Evolutionary conservation across 2,888 invertebrate genomes (phyloP).

Genomic region (Spilosoma lubricipeda): DNA sequence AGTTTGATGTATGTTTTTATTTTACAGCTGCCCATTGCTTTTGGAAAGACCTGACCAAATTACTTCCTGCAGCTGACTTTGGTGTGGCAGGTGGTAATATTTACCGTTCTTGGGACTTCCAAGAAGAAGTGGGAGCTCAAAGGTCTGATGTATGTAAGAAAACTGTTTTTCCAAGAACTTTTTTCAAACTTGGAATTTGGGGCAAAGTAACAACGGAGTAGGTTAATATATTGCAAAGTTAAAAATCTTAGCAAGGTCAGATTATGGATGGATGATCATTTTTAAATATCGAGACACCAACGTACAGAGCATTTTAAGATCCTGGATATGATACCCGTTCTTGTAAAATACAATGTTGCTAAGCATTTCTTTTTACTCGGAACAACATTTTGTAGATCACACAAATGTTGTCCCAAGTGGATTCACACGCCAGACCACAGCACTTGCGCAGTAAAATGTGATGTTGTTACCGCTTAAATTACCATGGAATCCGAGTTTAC

Average conservation of each 20-base stretch:
- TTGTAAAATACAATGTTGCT: background rate
- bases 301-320: background rate
- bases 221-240: no score
- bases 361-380: background rate
- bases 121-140: background rate
- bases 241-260: no score
- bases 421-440: no score
- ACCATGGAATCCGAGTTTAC: background rate
- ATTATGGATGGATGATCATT: no score
- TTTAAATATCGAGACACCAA: background rate
- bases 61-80: background rate
- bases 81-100: slow-evolving; percentile 1
- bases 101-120: background rate
- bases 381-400: background rate
- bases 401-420: background rate
- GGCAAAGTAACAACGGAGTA: no score
- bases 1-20: background rate
- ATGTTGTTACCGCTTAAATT: background rate
- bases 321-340: no score
- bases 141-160: background rate
- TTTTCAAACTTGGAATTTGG: no score
- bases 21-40: slow-evolving; percentile 2
- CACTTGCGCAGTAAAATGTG: no score
- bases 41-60: background rate
- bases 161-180: background rate